Evolutionary conservation across 2,113 vertebrate species (phyloP).

Genomic region (Clarias macrocephalus): DNA sequence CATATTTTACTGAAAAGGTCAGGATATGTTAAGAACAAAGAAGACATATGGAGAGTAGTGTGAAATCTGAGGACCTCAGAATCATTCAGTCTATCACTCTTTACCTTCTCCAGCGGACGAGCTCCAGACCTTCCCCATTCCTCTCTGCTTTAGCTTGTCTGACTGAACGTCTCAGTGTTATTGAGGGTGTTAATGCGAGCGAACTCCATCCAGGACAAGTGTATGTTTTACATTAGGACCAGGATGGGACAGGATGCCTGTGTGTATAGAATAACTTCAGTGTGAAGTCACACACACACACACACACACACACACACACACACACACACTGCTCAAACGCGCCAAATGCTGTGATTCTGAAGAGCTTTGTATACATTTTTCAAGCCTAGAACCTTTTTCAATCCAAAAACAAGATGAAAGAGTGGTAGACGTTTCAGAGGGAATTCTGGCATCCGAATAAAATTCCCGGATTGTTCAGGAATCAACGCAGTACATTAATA

Average conservation of each 20-base stretch:
- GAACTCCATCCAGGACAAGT: not conserved
- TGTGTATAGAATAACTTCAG: slow-evolving; percentile 37
- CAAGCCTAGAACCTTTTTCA: not conserved
- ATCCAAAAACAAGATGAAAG: not conserved
- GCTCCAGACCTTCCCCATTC: not conserved
- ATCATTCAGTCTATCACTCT: not conserved
- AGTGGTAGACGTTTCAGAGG: not conserved
- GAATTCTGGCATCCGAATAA: not conserved
- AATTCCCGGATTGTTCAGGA: not conserved
- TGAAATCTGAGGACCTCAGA: not conserved
- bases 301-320: not conserved
- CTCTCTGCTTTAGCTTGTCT: not conserved
- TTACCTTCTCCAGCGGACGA: not conserved
- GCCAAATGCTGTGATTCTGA: slow-evolving; percentile 31
- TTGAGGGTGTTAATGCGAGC: not conserved
- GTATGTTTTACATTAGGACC: slow-evolving; percentile 35
- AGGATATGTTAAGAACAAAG: slow-evolving; percentile 22
- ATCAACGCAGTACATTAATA: not conserved
- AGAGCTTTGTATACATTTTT: not conserved
- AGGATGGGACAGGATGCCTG: not conserved
- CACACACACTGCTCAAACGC: slow-evolving; percentile 22
- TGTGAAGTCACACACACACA: slow-evolving; percentile 18
- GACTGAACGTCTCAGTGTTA: not conserved
- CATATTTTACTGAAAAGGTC: not conserved
- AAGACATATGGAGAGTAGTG: not conserved